These are phyloP conservation scores for Trissolcus japonicus DNA, from an alignment of 2,888 invertebrate genomes.

Conservation along the genomic window DNA sequence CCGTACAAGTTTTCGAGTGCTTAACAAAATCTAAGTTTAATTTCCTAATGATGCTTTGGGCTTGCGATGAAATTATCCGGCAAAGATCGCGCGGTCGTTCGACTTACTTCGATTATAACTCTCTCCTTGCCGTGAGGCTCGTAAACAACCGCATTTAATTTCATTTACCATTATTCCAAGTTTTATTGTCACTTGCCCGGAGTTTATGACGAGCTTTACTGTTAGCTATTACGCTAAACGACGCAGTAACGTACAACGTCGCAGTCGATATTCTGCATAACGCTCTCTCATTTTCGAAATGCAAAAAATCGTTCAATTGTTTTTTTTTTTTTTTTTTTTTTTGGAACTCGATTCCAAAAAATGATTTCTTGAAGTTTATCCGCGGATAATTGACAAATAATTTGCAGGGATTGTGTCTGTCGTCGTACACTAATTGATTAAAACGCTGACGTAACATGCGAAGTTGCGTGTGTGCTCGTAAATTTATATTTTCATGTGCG, in stretches of 20 bases:
- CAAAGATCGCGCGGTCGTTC: conserved; percentile 20
- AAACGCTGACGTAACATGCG: conserved; percentile 8
- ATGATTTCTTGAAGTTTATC: conserved; percentile 6
- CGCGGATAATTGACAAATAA: conserved; percentile 24
- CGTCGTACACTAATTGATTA: conserved; percentile 38
- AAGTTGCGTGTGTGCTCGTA: conserved; percentile 21
- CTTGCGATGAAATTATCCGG: conserved; percentile 27
- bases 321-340: too few relatives aligned
- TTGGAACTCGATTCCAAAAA: background rate
- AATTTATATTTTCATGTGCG: conserved; percentile 31
- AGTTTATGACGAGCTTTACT: conserved; percentile 8
- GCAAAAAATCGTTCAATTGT: background rate
- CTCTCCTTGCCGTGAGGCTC: conserved; percentile 7
- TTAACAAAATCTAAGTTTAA: conserved; percentile 45
- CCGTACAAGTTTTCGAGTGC: conserved; percentile 35
- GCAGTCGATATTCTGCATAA: conserved; percentile 6
- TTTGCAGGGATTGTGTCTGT: conserved; percentile 23
- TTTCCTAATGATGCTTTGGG: conserved; percentile 25
- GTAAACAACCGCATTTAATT: conserved; percentile 18
- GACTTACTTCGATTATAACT: conserved; percentile 24
- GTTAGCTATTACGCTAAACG: too few relatives aligned
- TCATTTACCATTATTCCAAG: conserved; percentile 18
- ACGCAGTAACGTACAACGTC: background rate
- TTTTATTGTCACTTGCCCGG: too few relatives aligned
- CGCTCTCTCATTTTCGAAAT: background rate